Evolutionary conservation across 2,888 invertebrate species (phyloP).

Genomic region (Eurytoma californica): DNA sequence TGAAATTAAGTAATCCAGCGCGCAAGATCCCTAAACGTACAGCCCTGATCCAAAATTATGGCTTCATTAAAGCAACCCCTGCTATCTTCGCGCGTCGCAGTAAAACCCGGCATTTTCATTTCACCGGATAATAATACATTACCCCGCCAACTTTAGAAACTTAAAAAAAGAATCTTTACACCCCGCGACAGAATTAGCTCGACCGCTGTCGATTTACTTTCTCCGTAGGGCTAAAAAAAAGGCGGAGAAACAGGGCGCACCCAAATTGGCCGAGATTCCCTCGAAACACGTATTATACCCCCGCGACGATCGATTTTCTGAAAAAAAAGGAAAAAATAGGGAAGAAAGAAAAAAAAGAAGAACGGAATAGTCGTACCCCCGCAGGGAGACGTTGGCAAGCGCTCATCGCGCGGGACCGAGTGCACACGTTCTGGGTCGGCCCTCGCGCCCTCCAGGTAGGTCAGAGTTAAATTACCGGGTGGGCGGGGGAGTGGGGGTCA

Average conservation of each 20-base stretch:
- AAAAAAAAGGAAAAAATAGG: no score
- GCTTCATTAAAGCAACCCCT: conserved; percentile 20
- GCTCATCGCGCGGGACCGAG: no score
- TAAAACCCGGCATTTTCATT: conserved; percentile 30
- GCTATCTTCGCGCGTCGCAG: background rate
- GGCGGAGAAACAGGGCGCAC: no score
- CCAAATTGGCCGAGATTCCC: no score
- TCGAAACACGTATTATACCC: no score
- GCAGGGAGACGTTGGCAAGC: no score
- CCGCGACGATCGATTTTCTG: no score
- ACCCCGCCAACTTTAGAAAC: no score
- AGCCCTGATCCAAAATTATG: conserved; percentile 35
- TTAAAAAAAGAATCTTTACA: no score
- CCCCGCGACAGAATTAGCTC: no score
- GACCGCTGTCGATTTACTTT: no score
- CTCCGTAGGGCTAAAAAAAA: no score
- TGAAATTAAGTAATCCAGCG: conserved; percentile 20
- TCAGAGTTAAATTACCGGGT: conserved; percentile 33
- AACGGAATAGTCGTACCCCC: background rate
- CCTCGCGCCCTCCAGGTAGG: conserved; percentile 38
- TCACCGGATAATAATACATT: background rate
- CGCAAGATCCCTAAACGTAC: background rate
- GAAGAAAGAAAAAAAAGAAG: background rate
- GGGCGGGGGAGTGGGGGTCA: conserved; percentile 25
- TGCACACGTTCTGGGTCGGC: conserved; percentile 7